phyloP scores from a whole-genome alignment of 2,113 vertebrate species.

The Lamprologus speciosus region DNA sequence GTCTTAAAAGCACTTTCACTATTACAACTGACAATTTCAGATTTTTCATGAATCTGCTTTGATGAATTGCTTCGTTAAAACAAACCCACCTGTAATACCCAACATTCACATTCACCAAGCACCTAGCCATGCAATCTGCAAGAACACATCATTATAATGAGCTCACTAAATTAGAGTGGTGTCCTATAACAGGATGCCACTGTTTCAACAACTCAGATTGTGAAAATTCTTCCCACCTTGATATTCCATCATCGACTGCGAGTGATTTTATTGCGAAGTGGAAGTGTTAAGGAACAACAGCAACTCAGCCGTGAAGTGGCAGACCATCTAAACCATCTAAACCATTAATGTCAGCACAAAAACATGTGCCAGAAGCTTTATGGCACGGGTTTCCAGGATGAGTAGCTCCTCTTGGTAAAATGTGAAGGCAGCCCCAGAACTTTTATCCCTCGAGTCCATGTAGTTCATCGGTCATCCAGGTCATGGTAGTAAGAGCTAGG shows the following conservation, averaged over 20 bases:
- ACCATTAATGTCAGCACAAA: neutral
- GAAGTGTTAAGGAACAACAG: neutral
- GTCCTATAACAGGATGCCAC: accelerated
- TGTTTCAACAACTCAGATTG: neutral
- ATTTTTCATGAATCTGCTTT: neutral
- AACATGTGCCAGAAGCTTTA: neutral
- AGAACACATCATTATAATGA: neutral
- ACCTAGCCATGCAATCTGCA: neutral
- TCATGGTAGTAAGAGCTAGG: neutral
- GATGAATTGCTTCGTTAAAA: neutral
- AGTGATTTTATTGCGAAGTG: neutral
- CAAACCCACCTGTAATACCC: neutral
- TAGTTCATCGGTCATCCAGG: neutral
- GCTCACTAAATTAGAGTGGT: neutral
- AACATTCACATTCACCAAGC: neutral
- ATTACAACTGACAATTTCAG: neutral
- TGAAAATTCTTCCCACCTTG: neutral
- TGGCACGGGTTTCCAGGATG: neutral
- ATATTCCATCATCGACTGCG: neutral
- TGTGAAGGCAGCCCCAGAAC: neutral
- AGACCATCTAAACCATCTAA: neutral
- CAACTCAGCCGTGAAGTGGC: neutral
- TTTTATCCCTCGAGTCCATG: neutral
- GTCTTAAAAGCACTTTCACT: neutral
- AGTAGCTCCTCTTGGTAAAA: neutral